Conservation (phyloP, 2,888 invertebrate genomes). For the Callinectes sapidus region DNA sequence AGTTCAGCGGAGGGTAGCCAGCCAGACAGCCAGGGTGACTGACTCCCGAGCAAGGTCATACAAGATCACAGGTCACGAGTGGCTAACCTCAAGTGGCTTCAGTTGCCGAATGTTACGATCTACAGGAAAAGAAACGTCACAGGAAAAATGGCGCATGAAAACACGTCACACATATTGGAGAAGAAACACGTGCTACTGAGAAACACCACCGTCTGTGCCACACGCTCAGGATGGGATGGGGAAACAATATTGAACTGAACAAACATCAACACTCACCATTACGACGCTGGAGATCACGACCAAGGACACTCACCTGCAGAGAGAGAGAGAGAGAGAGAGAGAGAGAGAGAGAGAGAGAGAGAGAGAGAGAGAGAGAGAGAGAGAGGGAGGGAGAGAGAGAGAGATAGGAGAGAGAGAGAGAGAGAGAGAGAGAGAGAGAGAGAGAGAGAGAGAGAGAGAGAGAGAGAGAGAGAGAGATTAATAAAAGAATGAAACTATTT, state of each 20-base stretch:
- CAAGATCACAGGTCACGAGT: too few species aligned
- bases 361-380: not conserved
- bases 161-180: too few species aligned
- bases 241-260: not conserved
- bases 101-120: too few species aligned
- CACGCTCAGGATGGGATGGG: not conserved
- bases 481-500: too few species aligned
- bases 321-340: not conserved
- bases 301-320: not conserved
- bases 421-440: not conserved
- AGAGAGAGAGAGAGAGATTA: not conserved
- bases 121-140: too few species aligned
- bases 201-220: not conserved
- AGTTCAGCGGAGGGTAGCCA: too few species aligned
- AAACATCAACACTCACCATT: not conserved
- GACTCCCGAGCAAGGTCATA: too few species aligned
- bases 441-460: too few species aligned
- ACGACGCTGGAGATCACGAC: not conserved
- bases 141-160: too few species aligned
- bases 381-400: not conserved
- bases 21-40: too few species aligned
- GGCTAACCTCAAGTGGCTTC: too few species aligned
- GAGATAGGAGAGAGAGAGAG: not conserved
- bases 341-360: not conserved
- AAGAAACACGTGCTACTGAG: too few species aligned